Evolutionary conservation across 2,113 vertebrate species (phyloP).

Genomic region (Pimephales promelas): DNA sequence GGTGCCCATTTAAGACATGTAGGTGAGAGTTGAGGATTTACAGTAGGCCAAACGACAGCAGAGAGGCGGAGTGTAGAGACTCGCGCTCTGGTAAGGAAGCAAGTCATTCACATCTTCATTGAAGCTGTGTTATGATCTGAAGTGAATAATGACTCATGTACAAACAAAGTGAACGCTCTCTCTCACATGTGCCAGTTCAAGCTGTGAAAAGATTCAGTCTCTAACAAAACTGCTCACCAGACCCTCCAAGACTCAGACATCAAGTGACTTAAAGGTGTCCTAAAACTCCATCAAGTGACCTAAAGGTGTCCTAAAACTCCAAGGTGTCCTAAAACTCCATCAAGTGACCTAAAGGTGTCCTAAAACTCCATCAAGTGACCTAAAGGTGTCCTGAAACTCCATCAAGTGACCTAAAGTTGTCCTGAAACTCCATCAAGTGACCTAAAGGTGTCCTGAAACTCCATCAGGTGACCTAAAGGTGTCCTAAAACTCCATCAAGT

Average conservation of each 20-base stretch:
- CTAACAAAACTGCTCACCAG: not conserved
- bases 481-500: too few relatives aligned
- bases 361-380: too few relatives aligned
- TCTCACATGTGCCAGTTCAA: not conserved
- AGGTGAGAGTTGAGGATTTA: slow-evolving; percentile 17
- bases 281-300: too few relatives aligned
- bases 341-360: too few relatives aligned
- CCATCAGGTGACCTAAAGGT: too few relatives aligned
- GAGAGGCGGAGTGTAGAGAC: not conserved
- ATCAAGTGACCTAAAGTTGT: too few relatives aligned
- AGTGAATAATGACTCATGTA: not conserved
- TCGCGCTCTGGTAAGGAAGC: not conserved
- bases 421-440: too few relatives aligned
- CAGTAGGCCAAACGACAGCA: not conserved
- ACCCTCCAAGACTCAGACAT: not conserved
- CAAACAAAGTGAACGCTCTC: not conserved
- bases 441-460: too few relatives aligned
- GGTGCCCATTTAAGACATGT: not conserved
- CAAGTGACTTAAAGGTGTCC: too few relatives aligned
- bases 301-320: too few relatives aligned
- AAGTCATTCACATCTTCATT: not conserved
- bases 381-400: too few relatives aligned
- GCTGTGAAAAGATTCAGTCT: not conserved
- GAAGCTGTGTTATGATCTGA: not conserved
- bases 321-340: too few relatives aligned